Base-by-base conservation (phyloP, 1,140 invertebrate genomes). In the Drosophila burlai region DNA sequence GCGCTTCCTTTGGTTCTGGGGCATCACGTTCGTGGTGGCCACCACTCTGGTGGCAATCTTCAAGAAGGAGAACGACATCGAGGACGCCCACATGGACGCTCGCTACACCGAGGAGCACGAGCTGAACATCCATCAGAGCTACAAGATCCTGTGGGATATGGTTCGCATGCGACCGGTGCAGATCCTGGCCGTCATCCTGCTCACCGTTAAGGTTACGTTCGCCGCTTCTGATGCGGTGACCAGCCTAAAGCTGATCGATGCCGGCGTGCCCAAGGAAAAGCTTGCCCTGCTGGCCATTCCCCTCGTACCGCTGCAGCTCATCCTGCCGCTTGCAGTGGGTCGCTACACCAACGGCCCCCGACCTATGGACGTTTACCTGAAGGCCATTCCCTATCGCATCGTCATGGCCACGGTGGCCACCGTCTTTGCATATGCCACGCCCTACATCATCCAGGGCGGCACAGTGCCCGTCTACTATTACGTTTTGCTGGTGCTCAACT, bases 141-240 rank as follows among this genome's bases (percentile, higher is more conserved):
- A 99, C 93, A 95, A 95, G 66, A 95, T 97, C 46, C 93, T 99
- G 2, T 96, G 95, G 91, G 95, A 96, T 62, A 99, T 99, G 76
- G 94, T 99, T 1, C 95, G 96, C 91, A 94, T 99, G 81, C 96
- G 96, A 38, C 95, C 97, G 2, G 96, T 99, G 16, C 95, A 95
- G 77, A 95, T 94, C 2, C 95, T 98, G 63, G 95, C 97, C 42
- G 80, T 96, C 2, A 96, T 99, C 54, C 93, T 99, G 43, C 94
- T 99, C 52, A 99, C 98, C 15, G 96, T 96, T 11, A 99, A 99
- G 95, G 97, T 98, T 79, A 98, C 98, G 18, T 99, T 99, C 94
- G 96, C 98, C 59, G 97, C 98, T n/a, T 96, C 97, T 75, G 99
- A 99, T 94, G 96, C 97, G 34, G 97, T 99, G 0, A 98, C 98